phyloP scores from a whole-genome alignment of 2,797 vertebrate genomes.

The Sebastes variabilis region DNA sequence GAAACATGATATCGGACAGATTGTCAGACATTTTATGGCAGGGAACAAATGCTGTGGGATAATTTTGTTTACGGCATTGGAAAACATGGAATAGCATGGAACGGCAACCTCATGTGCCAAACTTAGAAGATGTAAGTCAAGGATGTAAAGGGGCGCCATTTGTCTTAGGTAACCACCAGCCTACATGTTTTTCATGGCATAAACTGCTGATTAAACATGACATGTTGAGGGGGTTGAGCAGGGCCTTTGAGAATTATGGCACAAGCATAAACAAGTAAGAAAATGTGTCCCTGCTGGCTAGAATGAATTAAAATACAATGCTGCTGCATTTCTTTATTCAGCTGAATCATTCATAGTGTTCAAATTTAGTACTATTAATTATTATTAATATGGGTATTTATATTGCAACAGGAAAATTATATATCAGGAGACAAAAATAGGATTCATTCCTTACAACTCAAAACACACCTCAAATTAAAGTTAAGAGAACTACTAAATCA shows the following conservation, averaged over 20 bases:
- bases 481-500: too few species aligned
- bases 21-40: slow-evolving; percentile 60
- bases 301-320: slow-evolving; percentile 60
- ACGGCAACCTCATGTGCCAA: slow-evolving; percentile 18
- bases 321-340: slow-evolving; percentile 22
- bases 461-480: too few species aligned
- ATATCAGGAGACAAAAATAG: background rate
- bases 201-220: slow-evolving; percentile 74
- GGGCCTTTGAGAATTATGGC: slow-evolving; percentile 58
- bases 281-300: slow-evolving; percentile 61
- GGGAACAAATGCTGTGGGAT: slow-evolving; percentile 62
- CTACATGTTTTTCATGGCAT: slow-evolving; percentile 53
- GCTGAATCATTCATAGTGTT: slow-evolving; percentile 15
- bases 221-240: slow-evolving; percentile 55
- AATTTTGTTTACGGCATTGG: slow-evolving; percentile 58
- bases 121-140: slow-evolving; percentile 39
- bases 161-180: slow-evolving; percentile 63
- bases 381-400: background rate
- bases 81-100: slow-evolving; percentile 33
- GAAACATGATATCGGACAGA: slow-evolving; percentile 58
- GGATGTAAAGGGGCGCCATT: slow-evolving; percentile 55
- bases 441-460: too few species aligned
- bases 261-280: slow-evolving; percentile 58
- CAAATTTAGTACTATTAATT: background rate
- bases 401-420: background rate